A percentile compares a stretch with the other conserved stretches of the same genome.
Evolutionary conservation across 92 coral and sea anemone species (phyloP).

Genomic region (Porites divaricata): DNA sequence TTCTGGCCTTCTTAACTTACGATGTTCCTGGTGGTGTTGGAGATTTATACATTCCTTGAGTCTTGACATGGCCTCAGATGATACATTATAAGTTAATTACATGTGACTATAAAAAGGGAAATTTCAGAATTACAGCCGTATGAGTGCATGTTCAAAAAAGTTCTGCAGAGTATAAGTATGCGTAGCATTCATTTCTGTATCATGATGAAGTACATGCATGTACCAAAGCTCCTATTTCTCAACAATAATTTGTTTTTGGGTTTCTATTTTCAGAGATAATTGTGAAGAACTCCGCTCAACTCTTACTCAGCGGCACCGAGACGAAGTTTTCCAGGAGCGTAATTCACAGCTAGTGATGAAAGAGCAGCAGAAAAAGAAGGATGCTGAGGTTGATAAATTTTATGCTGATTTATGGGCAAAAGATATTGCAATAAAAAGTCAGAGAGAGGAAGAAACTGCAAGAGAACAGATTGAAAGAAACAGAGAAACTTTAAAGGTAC

Average conservation of each 20-base stretch:
- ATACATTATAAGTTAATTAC: no score
- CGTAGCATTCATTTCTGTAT: no score
- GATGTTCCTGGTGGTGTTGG: no score
- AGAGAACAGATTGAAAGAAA: slow-evolving; percentile 88
- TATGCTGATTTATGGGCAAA: slow-evolving; percentile 96
- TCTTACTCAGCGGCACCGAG: slow-evolving; percentile 88
- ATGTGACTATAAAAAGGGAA: no score
- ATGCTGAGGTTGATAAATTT: slow-evolving; percentile 81
- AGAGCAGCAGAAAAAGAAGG: slow-evolving; percentile 74
- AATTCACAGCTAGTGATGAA: slow-evolving; percentile 88
- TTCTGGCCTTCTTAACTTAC: no score
- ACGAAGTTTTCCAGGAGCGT: slow-evolving; percentile 89
- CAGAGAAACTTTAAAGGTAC: slow-evolving; percentile 87
- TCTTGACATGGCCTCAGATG: no score
- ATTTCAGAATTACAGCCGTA: no score
- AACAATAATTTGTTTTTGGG: neutral
- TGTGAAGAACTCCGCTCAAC: slow-evolving; percentile 96
- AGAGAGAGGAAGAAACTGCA: slow-evolving; percentile 85
- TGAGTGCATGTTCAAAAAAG: no score
- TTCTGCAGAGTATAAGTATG: no score
- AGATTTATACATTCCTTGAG: no score
- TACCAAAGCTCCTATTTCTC: neutral
- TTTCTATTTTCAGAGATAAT: slow-evolving; percentile 58
- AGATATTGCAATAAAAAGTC: slow-evolving; percentile 82
- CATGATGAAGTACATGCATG: no score